A percentile compares a stretch with the other conserved stretches of the same genome.
These are phyloP conservation scores for Cataglyphis altisquamis DNA, from an alignment of 2,888 invertebrate genomes.

Conservation along the genomic window DNA sequence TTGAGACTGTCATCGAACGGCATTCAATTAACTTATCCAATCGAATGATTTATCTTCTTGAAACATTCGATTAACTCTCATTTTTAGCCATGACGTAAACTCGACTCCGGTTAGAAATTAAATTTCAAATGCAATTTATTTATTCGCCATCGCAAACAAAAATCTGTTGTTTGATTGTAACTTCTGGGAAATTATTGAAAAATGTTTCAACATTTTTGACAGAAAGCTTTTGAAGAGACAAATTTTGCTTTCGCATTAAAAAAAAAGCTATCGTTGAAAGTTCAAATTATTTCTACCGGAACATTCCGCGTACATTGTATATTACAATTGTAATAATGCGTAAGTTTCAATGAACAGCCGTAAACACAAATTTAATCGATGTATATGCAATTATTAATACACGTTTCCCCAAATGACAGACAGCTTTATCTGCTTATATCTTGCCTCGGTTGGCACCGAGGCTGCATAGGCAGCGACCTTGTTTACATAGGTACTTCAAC, in stretches of 20 bases:
- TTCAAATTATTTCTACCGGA: not conserved
- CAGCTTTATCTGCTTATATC: slow-evolving; percentile 30
- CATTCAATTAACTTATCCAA: slow-evolving; percentile 48
- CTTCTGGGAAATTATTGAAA: not conserved
- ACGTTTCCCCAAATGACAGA: slow-evolving; percentile 10
- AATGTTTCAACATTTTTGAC: not conserved
- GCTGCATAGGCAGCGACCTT: slow-evolving; percentile 39
- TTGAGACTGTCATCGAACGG: slow-evolving; percentile 30
- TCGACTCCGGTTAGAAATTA: slow-evolving; percentile 8
- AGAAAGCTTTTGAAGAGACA: not conserved
- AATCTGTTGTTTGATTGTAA: not conserved
- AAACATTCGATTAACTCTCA: slow-evolving; percentile 39
- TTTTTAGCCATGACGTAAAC: slow-evolving; percentile 33
- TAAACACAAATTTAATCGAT: slow-evolving; percentile 30
- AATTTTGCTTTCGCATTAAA: not conserved
- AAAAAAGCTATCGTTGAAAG: not conserved
- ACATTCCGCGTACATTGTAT: not conserved
- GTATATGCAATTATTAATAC: slow-evolving; percentile 32
- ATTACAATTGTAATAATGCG: slow-evolving; percentile 30
- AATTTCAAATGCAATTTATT: slow-evolving; percentile 20
- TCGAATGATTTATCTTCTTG: slow-evolving; percentile 44
- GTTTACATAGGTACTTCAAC: slow-evolving; percentile 38
- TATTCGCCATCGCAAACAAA: not conserved
- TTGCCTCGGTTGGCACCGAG: slow-evolving; percentile 14
- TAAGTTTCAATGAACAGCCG: slow-evolving; percentile 31